Evolutionary conservation across 2,797 vertebrate species (phyloP).

Genomic region (Anguilla megastoma): DNA sequence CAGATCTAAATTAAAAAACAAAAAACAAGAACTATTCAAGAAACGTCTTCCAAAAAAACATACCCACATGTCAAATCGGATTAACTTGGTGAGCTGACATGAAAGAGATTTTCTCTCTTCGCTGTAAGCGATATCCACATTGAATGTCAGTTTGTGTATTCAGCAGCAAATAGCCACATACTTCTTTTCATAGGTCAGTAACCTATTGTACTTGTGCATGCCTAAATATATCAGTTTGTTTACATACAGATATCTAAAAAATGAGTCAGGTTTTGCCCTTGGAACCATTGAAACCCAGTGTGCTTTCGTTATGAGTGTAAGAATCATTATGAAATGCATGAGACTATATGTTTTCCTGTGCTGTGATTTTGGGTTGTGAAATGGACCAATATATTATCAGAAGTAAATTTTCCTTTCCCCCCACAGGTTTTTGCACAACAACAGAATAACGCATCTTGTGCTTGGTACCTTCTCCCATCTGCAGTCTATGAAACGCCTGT

Average conservation of each 20-base stretch:
- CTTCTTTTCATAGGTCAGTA: neutral
- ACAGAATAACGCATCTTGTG: slow-evolving; percentile 89
- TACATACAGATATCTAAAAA: neutral
- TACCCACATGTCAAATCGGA: neutral
- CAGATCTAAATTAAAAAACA: slow-evolving; percentile 1
- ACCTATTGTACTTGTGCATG: neutral
- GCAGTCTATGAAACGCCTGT: slow-evolving; percentile 96
- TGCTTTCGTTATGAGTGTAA: neutral
- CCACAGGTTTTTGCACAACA: slow-evolving; percentile 96
- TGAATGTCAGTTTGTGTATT: slow-evolving; percentile 10
- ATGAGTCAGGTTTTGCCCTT: neutral
- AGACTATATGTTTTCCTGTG: neutral
- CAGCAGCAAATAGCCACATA: neutral
- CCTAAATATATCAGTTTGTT: neutral
- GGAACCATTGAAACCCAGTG: neutral
- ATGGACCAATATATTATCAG: neutral
- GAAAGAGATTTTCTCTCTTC: neutral
- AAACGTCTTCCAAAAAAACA: neutral
- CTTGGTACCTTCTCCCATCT: slow-evolving; percentile 92
- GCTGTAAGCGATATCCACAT: slow-evolving; percentile 12
- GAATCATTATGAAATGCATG: neutral
- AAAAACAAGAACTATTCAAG: slow-evolving; percentile 39
- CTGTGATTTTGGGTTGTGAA: neutral
- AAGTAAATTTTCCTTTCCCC: neutral
- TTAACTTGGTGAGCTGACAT: neutral